Base-by-base conservation (phyloP, 2,888 invertebrate genomes). In the Phrixothrix hirtus region DNA sequence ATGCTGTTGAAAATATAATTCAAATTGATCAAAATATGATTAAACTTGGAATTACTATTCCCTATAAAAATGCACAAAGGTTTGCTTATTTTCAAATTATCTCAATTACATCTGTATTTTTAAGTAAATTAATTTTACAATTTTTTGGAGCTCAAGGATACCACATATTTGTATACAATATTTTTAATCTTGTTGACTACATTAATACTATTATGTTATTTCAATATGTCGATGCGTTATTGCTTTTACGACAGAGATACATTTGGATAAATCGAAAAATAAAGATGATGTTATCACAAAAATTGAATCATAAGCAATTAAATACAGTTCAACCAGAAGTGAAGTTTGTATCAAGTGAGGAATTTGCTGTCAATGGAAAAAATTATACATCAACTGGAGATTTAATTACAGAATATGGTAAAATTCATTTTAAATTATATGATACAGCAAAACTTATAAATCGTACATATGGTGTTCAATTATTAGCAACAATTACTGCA, bases 141-240 rank as follows among this genome's bases (percentile, higher is more conserved):
- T 34, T 43, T 1, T 63, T 62, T 35, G 54, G 35, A 14, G 27
- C 45, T 3, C 39, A 48, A 14, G 10, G n/a, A 16, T 17, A 30
- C 15, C 54, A 50, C 10, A 36, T 60, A 7, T 51, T 60, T 11
- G 47, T 60, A 2, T 62, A 63, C 42, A 60, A 59, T 31, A 50
- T 53, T n/a, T 60, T 65, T 13, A 60, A 61, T 29, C 16, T 62
- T 13, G 56, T 63, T 6, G 62, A 65, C 37, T 62, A 58, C 27
- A 48, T 65, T 5, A 62, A 65, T 36, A 59, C 63, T 1, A 59
- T 61, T 9, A 61, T 62, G 56, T 45, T 64, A 30, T 61, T 61
- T 42, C 63, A 64, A 29, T 64, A 63, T 30, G 50, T 60, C 6
- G 58, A 63, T 43, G 16, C 60, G 3, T 39, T 63, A 25, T 32